phyloP scores from a whole-genome alignment of 2,888 invertebrate species.

The Melanargia galathea region DNA sequence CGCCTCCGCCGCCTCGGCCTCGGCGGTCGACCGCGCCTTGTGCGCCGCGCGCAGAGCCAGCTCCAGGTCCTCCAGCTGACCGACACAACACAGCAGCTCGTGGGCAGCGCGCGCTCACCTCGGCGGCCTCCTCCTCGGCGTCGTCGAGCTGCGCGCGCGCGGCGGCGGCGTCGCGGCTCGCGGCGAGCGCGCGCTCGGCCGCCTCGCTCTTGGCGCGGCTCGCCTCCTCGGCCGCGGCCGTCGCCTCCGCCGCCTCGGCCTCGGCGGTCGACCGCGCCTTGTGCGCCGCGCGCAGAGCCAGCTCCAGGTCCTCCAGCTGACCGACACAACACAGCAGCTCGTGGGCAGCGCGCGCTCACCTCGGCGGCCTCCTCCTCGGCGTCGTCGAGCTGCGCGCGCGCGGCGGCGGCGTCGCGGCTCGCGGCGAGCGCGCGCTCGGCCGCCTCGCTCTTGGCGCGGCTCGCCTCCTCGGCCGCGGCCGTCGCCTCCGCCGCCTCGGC shows the following conservation, averaged over 20 bases:
- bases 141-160: slow-evolving; percentile 94
- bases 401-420: no score
- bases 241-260: slow-evolving; percentile 92
- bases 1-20: slow-evolving; percentile 93
- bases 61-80: slow-evolving; percentile 94
- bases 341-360: no score
- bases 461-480: no score
- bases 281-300: slow-evolving; percentile 90
- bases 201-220: slow-evolving; percentile 88
- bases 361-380: no score
- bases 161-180: slow-evolving; percentile 91
- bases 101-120: slow-evolving; percentile 66
- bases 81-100: neutral
- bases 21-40: slow-evolving; percentile 92
- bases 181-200: slow-evolving; percentile 86
- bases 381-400: no score
- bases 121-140: slow-evolving; percentile 95
- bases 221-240: slow-evolving; percentile 91
- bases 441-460: no score
- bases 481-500: no score
- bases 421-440: no score
- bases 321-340: no score
- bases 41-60: slow-evolving; percentile 91
- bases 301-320: slow-evolving; percentile 96
- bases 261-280: slow-evolving; percentile 94